Base-by-base conservation (phyloP, 2,888 invertebrate genomes). In the Watsonalla cultraria region DNA sequence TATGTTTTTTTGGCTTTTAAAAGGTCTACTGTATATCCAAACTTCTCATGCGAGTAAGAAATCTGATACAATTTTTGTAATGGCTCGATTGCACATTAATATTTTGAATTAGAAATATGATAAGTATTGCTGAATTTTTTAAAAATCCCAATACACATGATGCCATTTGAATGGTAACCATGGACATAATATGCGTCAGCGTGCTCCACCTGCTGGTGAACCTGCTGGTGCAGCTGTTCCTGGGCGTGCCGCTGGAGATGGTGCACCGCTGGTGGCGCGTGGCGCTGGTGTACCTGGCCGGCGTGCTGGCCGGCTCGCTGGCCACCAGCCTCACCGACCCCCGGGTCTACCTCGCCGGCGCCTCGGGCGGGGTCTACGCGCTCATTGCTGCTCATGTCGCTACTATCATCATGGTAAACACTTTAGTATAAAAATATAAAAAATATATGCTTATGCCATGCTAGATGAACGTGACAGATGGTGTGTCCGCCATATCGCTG, bases 261-360 rank as follows among this genome's bases (percentile, higher is more conserved):
- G 98, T 99, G 0, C 99, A 99, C 83, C 94, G 95, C 64, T 97
- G 97, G 95, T 98, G 98, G 97, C 92, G 99, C 51, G 96, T 99
- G 6, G 90, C 95, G 0, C 84, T 95, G 9, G 95, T 98, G 37
- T 98, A 98, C 80, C 77, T 96, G 45, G 94, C 96, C 0, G 97
- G 97, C 0, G 97, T 97, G 0, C 82, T 95, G 0, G 97, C 97
- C 0, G 97, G 97, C 5, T 96, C 96, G 0, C 91, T 97, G 61
- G 95, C 95, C 5, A 96, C 96, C 8, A 96, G 96, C 6, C 92
- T 97, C 9, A 93, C 94, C 0, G 96, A 96, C 81, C 96, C 97
- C 0, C 81, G 83, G 45, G 96, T 97, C 14, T 96, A 93, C 72
- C 88, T 99, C 51, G 98, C 97, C 0, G 99, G 99, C 0, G 98